These are phyloP conservation scores for Doris montereyensis DNA, from an alignment of 2,888 invertebrate genomes.

Conservation along the genomic window DNA sequence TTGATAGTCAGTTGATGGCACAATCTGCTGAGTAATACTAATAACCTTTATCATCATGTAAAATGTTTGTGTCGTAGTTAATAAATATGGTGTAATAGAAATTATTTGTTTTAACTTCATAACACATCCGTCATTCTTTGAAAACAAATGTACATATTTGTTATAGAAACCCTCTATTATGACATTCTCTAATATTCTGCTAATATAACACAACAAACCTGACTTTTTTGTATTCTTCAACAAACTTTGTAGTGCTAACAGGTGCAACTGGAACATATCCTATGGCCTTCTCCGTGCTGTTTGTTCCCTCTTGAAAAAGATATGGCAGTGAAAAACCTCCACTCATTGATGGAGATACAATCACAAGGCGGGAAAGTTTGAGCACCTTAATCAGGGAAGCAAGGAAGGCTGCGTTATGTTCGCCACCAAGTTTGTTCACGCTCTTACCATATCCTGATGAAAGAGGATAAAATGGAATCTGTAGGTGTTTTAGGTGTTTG, in stretches of 20 bases:
- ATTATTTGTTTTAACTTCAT: no score
- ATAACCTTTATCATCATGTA: no score
- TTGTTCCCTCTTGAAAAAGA: slow-evolving; percentile 67
- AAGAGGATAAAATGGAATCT: no score
- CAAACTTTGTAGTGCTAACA: slow-evolving; percentile 62
- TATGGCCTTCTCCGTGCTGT: slow-evolving; percentile 51
- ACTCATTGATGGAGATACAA: slow-evolving; percentile 75
- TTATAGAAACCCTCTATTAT: no score
- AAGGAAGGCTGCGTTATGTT: slow-evolving; percentile 59
- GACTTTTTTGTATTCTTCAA: slow-evolving; percentile 48
- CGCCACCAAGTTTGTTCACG: slow-evolving; percentile 28
- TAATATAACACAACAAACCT: slow-evolving; percentile 48
- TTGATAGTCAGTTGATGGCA: no score
- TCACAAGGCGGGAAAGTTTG: slow-evolving; percentile 67
- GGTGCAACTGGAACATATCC: slow-evolving; percentile 74
- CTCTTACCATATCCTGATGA: slow-evolving; percentile 44
- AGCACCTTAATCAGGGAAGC: slow-evolving; percentile 61
- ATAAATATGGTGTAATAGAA: no score
- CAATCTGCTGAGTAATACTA: no score
- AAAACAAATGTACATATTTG: neutral
- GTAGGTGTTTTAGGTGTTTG: no score
- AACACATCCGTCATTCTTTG: neutral
- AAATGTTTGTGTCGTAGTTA: no score
- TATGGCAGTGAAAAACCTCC: slow-evolving; percentile 73
- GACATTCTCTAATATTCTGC: neutral